Evolutionary conservation across 1,140 invertebrate species (phyloP).

Genomic region (Papilio aristodemus): DNA sequence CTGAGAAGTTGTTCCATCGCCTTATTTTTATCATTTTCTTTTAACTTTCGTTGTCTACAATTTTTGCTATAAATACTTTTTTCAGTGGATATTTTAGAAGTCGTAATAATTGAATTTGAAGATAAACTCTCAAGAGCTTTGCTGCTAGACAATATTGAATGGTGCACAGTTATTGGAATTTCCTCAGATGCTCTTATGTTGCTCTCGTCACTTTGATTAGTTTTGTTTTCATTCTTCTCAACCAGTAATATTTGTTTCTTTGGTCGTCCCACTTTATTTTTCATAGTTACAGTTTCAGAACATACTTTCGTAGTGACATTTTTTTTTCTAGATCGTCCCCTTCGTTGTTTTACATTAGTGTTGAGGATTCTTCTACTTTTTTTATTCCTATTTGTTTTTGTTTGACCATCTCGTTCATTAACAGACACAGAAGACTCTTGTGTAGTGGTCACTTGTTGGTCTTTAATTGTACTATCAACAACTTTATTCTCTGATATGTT

Average conservation of each 20-base stretch:
- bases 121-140: background rate
- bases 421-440: constrained; percentile 20
- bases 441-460: constrained; percentile 27
- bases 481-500: background rate
- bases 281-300: background rate
- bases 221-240: background rate
- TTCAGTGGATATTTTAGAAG: background rate
- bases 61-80: background rate
- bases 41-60: background rate
- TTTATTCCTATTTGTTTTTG: background rate
- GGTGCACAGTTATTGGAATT: background rate
- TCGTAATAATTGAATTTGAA: background rate
- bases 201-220: background rate
- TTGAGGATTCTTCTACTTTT: no score
- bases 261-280: background rate
- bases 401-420: background rate
- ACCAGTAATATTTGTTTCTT: background rate
- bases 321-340: no score
- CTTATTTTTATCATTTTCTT: background rate
- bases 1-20: background rate
- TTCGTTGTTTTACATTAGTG: no score
- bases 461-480: background rate
- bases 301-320: background rate
- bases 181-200: background rate
- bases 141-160: background rate